Percentiles rank a stretch among this genome's conserved stretches.
These are phyloP conservation scores for Hypotaenidia philippensis DNA, from an alignment of 2,797 vertebrate genomes.

Conservation along the genomic window DNA sequence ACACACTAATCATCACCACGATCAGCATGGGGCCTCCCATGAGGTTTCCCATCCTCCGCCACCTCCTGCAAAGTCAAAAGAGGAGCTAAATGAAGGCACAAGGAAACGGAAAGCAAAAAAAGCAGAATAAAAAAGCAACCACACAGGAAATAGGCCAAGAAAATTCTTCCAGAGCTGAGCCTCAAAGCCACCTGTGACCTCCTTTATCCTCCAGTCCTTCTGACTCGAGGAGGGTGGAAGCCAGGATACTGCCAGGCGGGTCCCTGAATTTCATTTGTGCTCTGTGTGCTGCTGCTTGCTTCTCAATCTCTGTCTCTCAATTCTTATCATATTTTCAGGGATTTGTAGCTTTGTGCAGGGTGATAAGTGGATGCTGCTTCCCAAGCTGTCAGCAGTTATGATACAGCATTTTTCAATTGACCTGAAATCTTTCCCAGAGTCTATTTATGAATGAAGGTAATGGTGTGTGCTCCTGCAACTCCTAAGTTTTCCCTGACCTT, in stretches of 20 bases:
- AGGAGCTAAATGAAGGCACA: conserved; percentile 92
- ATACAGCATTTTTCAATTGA: not conserved
- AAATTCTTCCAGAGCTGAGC: conserved; percentile 34
- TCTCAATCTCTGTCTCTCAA: conserved; percentile 27
- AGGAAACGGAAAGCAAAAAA: conserved; percentile 97
- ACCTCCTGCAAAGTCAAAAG: conserved; percentile 90
- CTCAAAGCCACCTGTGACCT: conserved; percentile 38
- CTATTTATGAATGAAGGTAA: not conserved
- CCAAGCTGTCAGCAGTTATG: not conserved
- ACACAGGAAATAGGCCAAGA: not conserved
- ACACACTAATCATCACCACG: conserved; percentile 60
- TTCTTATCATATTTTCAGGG: conserved; percentile 35
- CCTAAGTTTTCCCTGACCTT: not conserved
- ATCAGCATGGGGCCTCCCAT: conserved; percentile 80
- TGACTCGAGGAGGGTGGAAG: conserved; percentile 31
- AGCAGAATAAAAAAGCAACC: conserved; percentile 84
- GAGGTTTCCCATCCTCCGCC: conserved; percentile 76
- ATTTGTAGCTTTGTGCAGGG: conserved; percentile 12
- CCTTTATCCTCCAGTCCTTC: conserved; percentile 1
- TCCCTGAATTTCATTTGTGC: conserved; percentile 44
- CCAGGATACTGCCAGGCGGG: conserved; percentile 15
- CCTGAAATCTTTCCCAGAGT: not conserved
- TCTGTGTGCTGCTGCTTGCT: conserved; percentile 45
- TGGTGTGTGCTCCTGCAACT: not conserved
- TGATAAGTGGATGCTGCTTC: conserved; percentile 12